Evolutionary conservation across 2,113 vertebrate genomes (phyloP).

Genomic region (Apus apus): DNA sequence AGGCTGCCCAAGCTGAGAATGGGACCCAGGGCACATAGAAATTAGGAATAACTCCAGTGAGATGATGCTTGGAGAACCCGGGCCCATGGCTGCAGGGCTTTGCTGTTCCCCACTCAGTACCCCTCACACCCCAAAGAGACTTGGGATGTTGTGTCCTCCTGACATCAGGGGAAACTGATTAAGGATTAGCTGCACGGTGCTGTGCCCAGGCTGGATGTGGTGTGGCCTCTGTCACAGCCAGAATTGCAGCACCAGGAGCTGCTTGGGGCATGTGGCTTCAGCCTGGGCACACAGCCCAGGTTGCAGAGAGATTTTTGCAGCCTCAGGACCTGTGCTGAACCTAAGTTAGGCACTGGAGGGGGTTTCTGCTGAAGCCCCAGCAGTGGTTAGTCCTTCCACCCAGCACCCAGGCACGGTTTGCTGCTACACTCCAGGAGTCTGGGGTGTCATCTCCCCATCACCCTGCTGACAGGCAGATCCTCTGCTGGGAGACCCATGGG

Average conservation of each 20-base stretch:
- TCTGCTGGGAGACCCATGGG: neutral
- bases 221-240: neutral
- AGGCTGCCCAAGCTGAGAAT: neutral
- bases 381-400: neutral
- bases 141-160: neutral
- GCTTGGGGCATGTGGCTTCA: neutral
- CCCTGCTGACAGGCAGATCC: fast-evolving
- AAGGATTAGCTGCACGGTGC: neutral
- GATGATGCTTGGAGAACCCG: neutral
- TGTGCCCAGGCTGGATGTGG: neutral
- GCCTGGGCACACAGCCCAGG: slow-evolving; percentile 3
- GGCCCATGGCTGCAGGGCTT: neutral
- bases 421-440: neutral
- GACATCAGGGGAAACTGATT: neutral
- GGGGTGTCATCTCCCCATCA: fast-evolving
- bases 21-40: neutral
- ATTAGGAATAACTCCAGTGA: neutral
- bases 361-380: neutral
- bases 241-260: neutral
- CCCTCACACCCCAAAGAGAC: neutral
- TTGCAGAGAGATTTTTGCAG: slow-evolving; percentile 1
- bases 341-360: neutral
- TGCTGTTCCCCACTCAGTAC: neutral
- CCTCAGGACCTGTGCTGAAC: neutral
- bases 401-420: neutral